phyloP scores from a whole-genome alignment of 35 echinoderm and acorn worm genomes.

The Heliocidaris erythrogramma region DNA sequence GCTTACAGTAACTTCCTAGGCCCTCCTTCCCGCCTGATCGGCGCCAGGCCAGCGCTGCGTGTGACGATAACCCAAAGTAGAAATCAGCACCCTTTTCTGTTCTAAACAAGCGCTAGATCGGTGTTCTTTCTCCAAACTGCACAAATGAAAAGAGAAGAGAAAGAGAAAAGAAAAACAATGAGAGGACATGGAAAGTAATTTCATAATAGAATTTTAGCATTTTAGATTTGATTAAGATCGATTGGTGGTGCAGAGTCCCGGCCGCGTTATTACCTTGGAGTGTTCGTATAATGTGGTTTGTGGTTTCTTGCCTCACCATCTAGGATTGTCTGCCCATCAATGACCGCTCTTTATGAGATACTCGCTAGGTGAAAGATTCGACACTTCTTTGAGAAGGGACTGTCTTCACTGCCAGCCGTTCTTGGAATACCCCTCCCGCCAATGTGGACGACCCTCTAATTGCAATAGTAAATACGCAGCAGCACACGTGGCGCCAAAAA shows the following conservation, averaged over 20 bases:
- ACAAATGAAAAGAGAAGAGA: conserved; percentile 22
- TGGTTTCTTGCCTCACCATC: background rate
- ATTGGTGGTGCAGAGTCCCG: background rate
- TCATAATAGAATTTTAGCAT: conserved; percentile 45
- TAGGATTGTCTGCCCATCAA: background rate
- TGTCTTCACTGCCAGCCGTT: background rate
- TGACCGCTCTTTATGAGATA: background rate
- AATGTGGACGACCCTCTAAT: background rate
- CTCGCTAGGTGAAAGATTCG: conserved; percentile 14
- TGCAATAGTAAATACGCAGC: background rate
- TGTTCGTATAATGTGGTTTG: background rate
- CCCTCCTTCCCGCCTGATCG: background rate
- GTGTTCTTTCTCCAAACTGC: background rate
- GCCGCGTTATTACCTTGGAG: background rate
- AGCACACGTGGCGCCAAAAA: background rate
- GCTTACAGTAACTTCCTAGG: background rate
- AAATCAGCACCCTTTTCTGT: background rate
- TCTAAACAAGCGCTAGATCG: background rate
- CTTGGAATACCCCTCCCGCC: background rate
- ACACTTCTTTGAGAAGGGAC: conserved; percentile 6
- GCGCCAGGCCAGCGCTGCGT: background rate
- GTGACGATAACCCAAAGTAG: background rate
- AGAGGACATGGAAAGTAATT: conserved; percentile 30
- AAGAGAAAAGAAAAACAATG: conserved; percentile 15
- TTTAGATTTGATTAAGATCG: conserved; percentile 41